Base-by-base conservation (phyloP, 2,113 vertebrate species). In the Labeo catla region DNA sequence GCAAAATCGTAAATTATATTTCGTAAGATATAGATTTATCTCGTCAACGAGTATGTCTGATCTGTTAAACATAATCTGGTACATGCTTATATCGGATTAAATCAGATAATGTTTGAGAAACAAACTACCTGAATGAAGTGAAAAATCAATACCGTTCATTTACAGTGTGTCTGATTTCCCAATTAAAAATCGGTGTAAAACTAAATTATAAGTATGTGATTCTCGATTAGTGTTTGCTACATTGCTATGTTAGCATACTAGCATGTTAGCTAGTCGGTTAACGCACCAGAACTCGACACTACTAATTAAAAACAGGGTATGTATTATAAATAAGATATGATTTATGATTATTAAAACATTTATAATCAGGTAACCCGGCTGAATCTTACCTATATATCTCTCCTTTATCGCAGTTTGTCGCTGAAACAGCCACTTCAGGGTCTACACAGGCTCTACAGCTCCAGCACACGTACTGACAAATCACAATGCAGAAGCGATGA, bases 381-480 rank as follows among this genome's bases (percentile, higher is more conserved):
- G 43, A 81, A 81, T 49, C n/a, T 81, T 81, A 81, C 79, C 79
- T 6, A 81, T 28, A 49, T 65, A 2, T 3, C n/a, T 2, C 4
- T 81, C 15, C n/a, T 81, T 81, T 47, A 8, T 10, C 6, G 73
- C 11, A 28, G 43, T 19, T 59, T 63, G n/a, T n/a, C 47, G 50
- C 36, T 83, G 28, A 68, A 43, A 72, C 70, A 13, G 16, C 4
- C 43, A 10, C 50, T 76, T 65, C 73, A 36, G 81, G 34, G 19
- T 63, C 63, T 61, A 49, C 39, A 49, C 73, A 23, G 68, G 36
- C 15, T 43, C 28, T 50, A 23, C 52, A 59, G 3, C 4, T 39
- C 11, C 36, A 82, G 8, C 16, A 45, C 70, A 6, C 23, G 4
- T 3, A 39, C 7, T 23, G 21, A 15, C 87, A 84, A 88, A 88